Evolutionary conservation across 2,888 invertebrate species (phyloP).

Genomic region (Drosophila rellima): DNA sequence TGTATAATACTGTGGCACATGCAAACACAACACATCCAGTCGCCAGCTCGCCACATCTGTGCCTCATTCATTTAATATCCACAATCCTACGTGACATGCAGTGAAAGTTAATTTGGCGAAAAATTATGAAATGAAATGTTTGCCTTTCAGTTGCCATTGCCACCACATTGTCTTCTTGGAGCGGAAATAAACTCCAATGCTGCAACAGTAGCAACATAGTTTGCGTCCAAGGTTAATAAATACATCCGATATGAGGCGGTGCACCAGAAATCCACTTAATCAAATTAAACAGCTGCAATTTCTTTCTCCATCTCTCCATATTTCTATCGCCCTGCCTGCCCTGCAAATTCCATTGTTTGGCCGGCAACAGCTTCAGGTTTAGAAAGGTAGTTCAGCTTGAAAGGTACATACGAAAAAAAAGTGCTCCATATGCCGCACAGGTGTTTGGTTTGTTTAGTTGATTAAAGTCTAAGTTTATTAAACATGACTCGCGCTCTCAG

Average conservation of each 20-base stretch:
- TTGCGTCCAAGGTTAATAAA: constrained; percentile 58
- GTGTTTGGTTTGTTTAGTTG: constrained; percentile 48
- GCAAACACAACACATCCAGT: constrained; percentile 41
- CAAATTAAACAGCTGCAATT: constrained; percentile 56
- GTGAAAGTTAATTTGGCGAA: constrained; percentile 78
- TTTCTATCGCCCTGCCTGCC: constrained; percentile 18
- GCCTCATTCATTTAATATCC: constrained; percentile 40
- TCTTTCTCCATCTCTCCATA: constrained; percentile 14
- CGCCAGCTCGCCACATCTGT: constrained; percentile 42
- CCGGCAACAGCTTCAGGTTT: constrained; percentile 31
- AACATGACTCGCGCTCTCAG: constrained; percentile 43
- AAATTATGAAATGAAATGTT: constrained; percentile 74
- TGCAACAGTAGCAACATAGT: constrained; percentile 22
- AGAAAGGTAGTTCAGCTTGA: constrained; percentile 40
- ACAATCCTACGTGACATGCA: constrained; percentile 73
- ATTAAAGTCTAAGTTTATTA: constrained; percentile 68
- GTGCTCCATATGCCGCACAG: constrained; percentile 48
- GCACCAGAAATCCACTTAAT: constrained; percentile 54
- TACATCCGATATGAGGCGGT: constrained; percentile 55
- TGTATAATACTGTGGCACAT: constrained; percentile 53
- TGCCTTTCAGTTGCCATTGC: constrained; percentile 62
- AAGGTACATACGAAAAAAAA: constrained; percentile 22
- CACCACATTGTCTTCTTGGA: constrained; percentile 61
- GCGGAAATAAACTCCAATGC: constrained; percentile 52
- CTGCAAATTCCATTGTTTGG: constrained; percentile 41